These are phyloP conservation scores for Melospiza melodia DNA, from an alignment of 2,113 vertebrate species.

Conservation along the genomic window DNA sequence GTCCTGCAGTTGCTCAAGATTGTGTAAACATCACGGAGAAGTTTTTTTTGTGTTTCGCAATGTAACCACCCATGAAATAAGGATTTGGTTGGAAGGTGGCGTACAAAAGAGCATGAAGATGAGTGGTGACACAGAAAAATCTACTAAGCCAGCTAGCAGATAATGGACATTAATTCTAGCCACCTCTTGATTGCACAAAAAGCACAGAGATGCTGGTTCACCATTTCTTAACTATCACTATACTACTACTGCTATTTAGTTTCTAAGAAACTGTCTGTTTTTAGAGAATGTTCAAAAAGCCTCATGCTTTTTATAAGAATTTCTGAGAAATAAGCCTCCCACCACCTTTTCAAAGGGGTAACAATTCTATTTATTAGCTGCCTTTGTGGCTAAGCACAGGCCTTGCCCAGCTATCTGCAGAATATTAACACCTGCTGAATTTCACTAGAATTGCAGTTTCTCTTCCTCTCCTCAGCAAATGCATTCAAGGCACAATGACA, in stretches of 20 bases:
- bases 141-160: background rate
- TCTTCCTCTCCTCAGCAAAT: background rate
- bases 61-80: constrained; percentile 64
- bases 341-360: background rate
- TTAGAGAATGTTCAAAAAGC: background rate
- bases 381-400: background rate
- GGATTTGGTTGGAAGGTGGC: constrained; percentile 35
- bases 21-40: constrained; percentile 62
- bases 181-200: background rate
- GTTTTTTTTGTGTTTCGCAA: constrained; percentile 56
- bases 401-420: background rate
- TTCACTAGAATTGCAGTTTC: background rate
- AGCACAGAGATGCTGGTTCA: background rate
- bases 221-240: background rate
- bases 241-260: background rate
- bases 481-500: background rate
- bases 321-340: background rate
- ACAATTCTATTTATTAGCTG: background rate
- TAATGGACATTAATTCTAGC: constrained; percentile 29
- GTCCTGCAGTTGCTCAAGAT: constrained; percentile 61
- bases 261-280: background rate
- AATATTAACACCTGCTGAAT: background rate
- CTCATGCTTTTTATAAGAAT: background rate
- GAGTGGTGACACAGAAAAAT: constrained; percentile 32
- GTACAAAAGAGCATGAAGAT: constrained; percentile 27